phyloP scores from a whole-genome alignment of 2,888 invertebrate species.

The Meandrusa payeni region DNA sequence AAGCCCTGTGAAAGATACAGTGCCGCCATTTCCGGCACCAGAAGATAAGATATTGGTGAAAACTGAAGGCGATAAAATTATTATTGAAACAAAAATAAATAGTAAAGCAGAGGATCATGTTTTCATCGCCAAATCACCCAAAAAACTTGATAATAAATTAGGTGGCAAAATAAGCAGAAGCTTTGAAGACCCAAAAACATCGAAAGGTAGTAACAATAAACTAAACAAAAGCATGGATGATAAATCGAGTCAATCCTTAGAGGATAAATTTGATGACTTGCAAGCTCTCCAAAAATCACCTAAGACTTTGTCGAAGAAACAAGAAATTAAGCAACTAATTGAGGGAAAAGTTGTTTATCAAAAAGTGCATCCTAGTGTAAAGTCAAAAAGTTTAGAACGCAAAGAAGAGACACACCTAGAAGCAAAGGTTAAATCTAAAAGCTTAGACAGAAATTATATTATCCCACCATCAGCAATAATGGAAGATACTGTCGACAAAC shows the following conservation, averaged over 20 bases:
- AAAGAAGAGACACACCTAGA: slow-evolving; percentile 81
- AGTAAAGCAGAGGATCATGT: slow-evolving; percentile 89
- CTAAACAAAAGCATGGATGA: slow-evolving; percentile 84
- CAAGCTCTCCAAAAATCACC: slow-evolving; percentile 79
- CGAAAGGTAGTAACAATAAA: slow-evolving; percentile 74
- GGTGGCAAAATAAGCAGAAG: slow-evolving; percentile 81
- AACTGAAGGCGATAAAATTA: slow-evolving; percentile 85
- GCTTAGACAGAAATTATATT: slow-evolving; percentile 84
- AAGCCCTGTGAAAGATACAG: slow-evolving; percentile 86
- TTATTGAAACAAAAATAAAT: slow-evolving; percentile 86
- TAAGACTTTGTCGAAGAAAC: slow-evolving; percentile 80
- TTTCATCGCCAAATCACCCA: slow-evolving; percentile 87
- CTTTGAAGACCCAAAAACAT: slow-evolving; percentile 81
- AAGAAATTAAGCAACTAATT: slow-evolving; percentile 83
- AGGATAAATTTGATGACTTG: slow-evolving; percentile 82
- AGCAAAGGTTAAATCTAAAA: slow-evolving; percentile 83
- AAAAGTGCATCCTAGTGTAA: slow-evolving; percentile 74
- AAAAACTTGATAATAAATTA: slow-evolving; percentile 83
- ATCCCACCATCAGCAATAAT: slow-evolving; percentile 55
- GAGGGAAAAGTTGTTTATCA: slow-evolving; percentile 83
- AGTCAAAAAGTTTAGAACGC: slow-evolving; percentile 85
- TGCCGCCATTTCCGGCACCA: slow-evolving; percentile 86
- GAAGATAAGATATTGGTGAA: slow-evolving; percentile 87
- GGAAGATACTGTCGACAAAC: slow-evolving; percentile 56
- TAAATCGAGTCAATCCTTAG: slow-evolving; percentile 80